Evolutionary conservation across 1,140 invertebrate species (phyloP).

Genomic region (Drosophila pruinosa): DNA sequence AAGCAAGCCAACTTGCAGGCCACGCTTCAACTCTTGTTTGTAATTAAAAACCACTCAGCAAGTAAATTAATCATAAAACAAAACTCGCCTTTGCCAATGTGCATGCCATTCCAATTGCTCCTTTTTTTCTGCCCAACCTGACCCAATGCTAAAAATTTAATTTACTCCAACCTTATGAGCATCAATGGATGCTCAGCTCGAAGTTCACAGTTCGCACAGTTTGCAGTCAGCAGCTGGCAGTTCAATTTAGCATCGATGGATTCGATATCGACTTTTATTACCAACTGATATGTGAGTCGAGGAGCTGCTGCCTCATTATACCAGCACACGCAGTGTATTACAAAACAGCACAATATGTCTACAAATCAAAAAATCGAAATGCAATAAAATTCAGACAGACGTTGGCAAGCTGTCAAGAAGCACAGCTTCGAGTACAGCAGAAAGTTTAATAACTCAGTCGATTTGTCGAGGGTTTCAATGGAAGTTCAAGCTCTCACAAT

Average conservation of each 20-base stretch:
- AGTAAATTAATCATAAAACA: constrained; percentile 79
- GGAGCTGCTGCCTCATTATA: constrained; percentile 46
- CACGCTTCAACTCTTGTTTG: constrained; percentile 72
- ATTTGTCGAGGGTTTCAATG: constrained; percentile 6
- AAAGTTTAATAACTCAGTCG: constrained; percentile 19
- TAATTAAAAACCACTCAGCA: constrained; percentile 81
- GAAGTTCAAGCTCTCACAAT: background rate
- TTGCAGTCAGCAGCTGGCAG: constrained; percentile 13
- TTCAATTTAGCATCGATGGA: constrained; percentile 40
- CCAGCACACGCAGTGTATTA: background rate
- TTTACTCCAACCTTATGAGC: constrained; percentile 33
- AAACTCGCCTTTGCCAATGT: constrained; percentile 28
- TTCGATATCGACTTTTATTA: constrained; percentile 49
- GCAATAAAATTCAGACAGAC: constrained; percentile 61
- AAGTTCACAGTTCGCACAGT: background rate
- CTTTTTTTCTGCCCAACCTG: background rate
- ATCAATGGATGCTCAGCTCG: background rate
- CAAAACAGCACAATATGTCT: constrained; percentile 41
- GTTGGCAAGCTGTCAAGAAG: constrained; percentile 36
- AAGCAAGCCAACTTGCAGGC: constrained; percentile 30
- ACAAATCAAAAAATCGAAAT: constrained; percentile 71
- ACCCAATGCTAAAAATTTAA: constrained; percentile 50
- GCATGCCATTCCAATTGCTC: background rate
- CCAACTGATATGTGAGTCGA: constrained; percentile 46
- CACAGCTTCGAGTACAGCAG: background rate